Base-by-base conservation (phyloP, 2,888 invertebrate species). In the Eubasilissa splendida region DNA sequence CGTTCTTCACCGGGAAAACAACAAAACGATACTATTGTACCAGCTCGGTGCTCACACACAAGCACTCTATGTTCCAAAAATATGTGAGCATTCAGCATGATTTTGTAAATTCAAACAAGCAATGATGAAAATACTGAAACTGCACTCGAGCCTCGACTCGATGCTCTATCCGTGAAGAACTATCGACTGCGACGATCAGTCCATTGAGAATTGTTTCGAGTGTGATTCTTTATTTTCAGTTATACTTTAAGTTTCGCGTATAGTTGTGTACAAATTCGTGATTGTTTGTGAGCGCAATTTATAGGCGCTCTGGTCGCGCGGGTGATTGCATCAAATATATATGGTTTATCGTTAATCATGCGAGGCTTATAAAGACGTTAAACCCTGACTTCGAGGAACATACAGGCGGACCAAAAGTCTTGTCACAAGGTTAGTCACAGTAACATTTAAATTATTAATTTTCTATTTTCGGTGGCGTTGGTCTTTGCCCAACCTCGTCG, bases 321-420 rank as follows among this genome's bases (percentile, higher is more conserved):
- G 60, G 60, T 65, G 76, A 63, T 65, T 65, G 76, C 65, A 76
- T 76, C 59, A 75, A 60, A 75, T 75, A 60, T 75, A 52, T 14
- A 60, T 75, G 59, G 60, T 75, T 73, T 52, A 75, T 60, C 75
- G 60, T 75, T 75, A 52, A 60, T 75, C 75, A 75, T 60, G 75
- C 53, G 50, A 52, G 75, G 60, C 60, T 75, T 75, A 75, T 75
- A 59, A 75, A 75, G 75, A 75, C 60, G 60, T 75, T 60, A 75
- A 75, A 75, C 10, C 60, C 75, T 50, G 81, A 11, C 71, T 14
- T 33, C 56, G 42, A 42, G 65, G 12, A 8, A 9, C 56, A 73
- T 56, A 73, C 71, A 58, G 71, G 14, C 54, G 11, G 10, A 12
- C 42, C 10, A 10, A 65, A 65, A 65, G 65, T 11, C n/a, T 58